These are phyloP conservation scores for Lamprotornis superbus DNA, from an alignment of 2,113 vertebrate species.

Conservation along the genomic window DNA sequence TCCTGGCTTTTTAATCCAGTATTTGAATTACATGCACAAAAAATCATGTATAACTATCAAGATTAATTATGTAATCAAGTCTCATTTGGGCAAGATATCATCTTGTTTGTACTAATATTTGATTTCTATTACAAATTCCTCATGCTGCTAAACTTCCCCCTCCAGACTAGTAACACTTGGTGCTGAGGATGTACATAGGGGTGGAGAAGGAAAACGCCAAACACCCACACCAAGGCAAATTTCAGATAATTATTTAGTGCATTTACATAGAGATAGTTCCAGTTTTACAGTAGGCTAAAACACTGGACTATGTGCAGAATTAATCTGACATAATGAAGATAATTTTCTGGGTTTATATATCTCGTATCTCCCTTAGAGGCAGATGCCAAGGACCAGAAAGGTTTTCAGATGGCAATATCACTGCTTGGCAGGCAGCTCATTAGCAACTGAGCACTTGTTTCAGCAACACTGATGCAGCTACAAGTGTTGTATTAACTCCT, in stretches of 20 bases:
- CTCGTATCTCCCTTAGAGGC: neutral
- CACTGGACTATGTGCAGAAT: neutral
- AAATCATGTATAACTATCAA: conserved; percentile 3
- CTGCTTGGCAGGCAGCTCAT: conserved; percentile 25
- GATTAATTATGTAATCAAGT: conserved; percentile 33
- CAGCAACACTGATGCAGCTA: neutral
- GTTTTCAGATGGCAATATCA: neutral
- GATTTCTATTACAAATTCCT: conserved; percentile 44
- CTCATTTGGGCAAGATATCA: conserved; percentile 52
- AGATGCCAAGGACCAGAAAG: neutral
- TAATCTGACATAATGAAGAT: neutral
- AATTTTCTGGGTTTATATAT: neutral
- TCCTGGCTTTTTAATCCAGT: neutral
- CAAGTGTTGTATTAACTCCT: conserved; percentile 14
- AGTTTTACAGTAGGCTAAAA: neutral
- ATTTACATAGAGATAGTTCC: conserved; percentile 29
- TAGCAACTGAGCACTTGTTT: neutral
- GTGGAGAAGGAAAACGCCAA: neutral
- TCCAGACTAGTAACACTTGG: neutral
- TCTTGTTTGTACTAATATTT: conserved; percentile 61
- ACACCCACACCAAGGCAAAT: neutral
- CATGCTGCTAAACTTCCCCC: neutral
- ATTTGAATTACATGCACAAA: neutral
- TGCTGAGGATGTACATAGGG: neutral
- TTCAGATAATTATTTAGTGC: conserved; percentile 12